Conservation (phyloP, 2,113 vertebrate species). For the Blennius ocellaris region DNA sequence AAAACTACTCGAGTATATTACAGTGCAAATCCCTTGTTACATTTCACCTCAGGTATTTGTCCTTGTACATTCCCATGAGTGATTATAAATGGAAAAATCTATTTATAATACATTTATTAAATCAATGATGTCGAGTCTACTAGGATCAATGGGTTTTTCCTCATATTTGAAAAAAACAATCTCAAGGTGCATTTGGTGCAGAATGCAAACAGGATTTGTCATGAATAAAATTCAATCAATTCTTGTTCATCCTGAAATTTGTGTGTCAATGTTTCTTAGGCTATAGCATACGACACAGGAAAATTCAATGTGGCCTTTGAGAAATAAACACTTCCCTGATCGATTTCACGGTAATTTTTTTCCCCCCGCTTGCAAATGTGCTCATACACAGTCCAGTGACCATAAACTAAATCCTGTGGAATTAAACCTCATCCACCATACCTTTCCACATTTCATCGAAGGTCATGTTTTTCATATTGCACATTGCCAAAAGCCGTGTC, state of each 20-base stretch:
- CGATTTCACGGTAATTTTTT: conserved; percentile 17
- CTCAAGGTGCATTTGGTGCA: neutral
- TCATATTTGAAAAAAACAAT: neutral
- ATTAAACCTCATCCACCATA: conserved; percentile 32
- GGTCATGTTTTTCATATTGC: conserved; percentile 30
- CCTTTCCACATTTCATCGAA: conserved; percentile 22
- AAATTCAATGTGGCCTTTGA: conserved; percentile 1
- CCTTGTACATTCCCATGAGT: too few relatives aligned
- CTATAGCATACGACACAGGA: neutral
- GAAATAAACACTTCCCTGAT: neutral
- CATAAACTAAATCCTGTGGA: conserved; percentile 23
- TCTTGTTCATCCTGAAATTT: neutral
- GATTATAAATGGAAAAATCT: too few relatives aligned
- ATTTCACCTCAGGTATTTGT: too few relatives aligned
- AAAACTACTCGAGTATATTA: too few relatives aligned
- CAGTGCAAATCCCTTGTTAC: too few relatives aligned
- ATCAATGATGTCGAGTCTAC: too few relatives aligned
- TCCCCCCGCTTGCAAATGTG: neutral
- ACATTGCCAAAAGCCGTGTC: neutral
- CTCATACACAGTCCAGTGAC: neutral
- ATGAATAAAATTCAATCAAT: neutral
- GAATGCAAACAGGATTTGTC: neutral
- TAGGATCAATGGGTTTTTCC: too few relatives aligned
- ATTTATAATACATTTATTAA: too few relatives aligned
- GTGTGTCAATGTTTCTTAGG: neutral